Evolutionary conservation across 2,797 vertebrate genomes (phyloP).

Genomic region (Rhinella marina): DNA sequence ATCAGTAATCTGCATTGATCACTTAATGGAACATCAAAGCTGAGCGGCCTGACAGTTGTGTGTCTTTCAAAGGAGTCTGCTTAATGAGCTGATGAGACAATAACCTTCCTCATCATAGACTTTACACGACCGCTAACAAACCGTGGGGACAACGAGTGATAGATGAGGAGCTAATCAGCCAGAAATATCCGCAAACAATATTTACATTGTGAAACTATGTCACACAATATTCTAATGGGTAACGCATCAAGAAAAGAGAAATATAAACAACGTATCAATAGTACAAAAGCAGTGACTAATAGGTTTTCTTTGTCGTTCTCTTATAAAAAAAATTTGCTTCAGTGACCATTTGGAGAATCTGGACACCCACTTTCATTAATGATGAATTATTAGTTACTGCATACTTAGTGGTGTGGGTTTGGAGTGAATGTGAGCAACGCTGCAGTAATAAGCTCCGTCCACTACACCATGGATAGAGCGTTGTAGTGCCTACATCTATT

Average conservation of each 20-base stretch:
- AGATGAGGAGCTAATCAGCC: not conserved
- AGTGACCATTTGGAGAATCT: not conserved
- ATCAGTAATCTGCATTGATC: constrained; percentile 90
- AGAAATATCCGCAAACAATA: not conserved
- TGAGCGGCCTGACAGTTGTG: constrained; percentile 85
- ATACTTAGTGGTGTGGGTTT: too few species aligned
- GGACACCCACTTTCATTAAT: not conserved
- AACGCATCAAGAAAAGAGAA: not conserved
- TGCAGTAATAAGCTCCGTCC: too few species aligned
- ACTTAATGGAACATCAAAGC: constrained; percentile 98
- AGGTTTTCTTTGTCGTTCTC: not conserved
- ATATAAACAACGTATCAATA: not conserved
- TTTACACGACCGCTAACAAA: constrained; percentile 72
- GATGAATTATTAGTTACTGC: not conserved
- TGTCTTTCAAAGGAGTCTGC: constrained; percentile 83
- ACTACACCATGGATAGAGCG: too few species aligned
- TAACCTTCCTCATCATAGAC: constrained; percentile 82
- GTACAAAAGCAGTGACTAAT: not conserved
- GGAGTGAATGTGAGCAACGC: too few species aligned
- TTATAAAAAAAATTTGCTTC: not conserved
- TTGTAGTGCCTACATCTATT: too few species aligned
- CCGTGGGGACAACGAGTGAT: not conserved
- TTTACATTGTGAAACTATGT: not conserved
- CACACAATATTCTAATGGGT: not conserved
- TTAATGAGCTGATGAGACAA: constrained; percentile 84